These are phyloP conservation scores for Periophthalmus modestus DNA, from an alignment of 2,113 vertebrate species.

Conservation along the genomic window DNA sequence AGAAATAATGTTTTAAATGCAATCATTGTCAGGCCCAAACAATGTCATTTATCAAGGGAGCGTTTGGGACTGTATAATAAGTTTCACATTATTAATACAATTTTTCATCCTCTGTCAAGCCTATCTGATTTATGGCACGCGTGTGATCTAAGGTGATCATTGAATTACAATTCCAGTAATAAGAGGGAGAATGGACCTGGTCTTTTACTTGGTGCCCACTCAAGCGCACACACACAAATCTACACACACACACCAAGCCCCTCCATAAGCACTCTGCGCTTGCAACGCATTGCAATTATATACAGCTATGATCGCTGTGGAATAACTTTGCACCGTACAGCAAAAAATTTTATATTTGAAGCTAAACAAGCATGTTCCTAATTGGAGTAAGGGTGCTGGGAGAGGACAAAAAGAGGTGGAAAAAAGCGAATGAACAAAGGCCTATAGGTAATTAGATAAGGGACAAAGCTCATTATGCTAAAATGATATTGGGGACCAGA, in stretches of 20 bases:
- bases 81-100: slow-evolving; percentile 99
- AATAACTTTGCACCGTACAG: slow-evolving; percentile 78
- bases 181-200: slow-evolving; percentile 79
- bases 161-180: slow-evolving; percentile 99
- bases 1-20: slow-evolving; percentile 99
- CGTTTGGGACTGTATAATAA: slow-evolving; percentile 99
- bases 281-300: slow-evolving; percentile 47
- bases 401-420: slow-evolving; percentile 3
- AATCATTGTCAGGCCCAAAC: slow-evolving; percentile 99
- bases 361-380: slow-evolving; percentile 86
- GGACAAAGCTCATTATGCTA: slow-evolving; percentile 97
- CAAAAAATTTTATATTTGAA: slow-evolving; percentile 88
- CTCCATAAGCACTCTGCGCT: slow-evolving; percentile 46
- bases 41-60: slow-evolving; percentile 99
- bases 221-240: slow-evolving; percentile 26
- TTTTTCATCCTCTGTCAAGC: slow-evolving; percentile 99
- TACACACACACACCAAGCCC: slow-evolving; percentile 23
- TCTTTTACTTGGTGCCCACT: slow-evolving; percentile 65
- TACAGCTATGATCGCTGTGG: slow-evolving; percentile 44
- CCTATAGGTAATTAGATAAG: slow-evolving; percentile 94
- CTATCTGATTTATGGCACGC: slow-evolving; percentile 98
- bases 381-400: slow-evolving; percentile 75
- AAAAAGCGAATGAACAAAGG: slow-evolving; percentile 68
- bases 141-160: slow-evolving; percentile 99
- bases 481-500: slow-evolving; percentile 88